A percentile compares a stretch with the other conserved stretches of the same genome.
Evolutionary conservation across 1,140 invertebrate species (phyloP).

Genomic region (Ips typographus): DNA sequence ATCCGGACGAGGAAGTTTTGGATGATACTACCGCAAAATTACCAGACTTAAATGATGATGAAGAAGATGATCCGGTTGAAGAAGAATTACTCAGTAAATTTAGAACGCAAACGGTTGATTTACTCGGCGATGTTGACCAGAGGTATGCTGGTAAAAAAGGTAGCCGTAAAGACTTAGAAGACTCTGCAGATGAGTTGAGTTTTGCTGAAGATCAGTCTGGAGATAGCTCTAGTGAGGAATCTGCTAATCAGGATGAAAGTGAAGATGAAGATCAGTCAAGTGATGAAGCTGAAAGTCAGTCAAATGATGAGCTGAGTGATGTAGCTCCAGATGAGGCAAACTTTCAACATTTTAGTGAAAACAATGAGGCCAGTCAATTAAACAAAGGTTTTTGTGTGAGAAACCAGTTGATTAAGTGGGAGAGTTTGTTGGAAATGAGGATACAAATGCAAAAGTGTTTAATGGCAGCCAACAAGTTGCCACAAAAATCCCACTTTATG

Average conservation of each 20-base stretch:
- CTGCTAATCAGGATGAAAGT: slow-evolving; percentile 30
- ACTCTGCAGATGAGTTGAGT: background rate
- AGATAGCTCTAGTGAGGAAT: background rate
- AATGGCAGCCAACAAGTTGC: slow-evolving; percentile 73
- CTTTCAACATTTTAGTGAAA: slow-evolving; percentile 59
- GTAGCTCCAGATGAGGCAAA: slow-evolving; percentile 38
- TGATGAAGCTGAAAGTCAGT: background rate
- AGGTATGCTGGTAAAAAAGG: slow-evolving; percentile 73
- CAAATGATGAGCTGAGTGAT: background rate
- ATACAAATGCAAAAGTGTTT: slow-evolving; percentile 84
- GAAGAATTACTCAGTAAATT: slow-evolving; percentile 58
- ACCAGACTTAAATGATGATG: slow-evolving; percentile 46
- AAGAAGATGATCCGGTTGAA: slow-evolving; percentile 57
- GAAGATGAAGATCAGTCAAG: slow-evolving; percentile 28
- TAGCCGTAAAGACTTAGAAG: slow-evolving; percentile 53
- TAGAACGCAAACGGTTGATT: slow-evolving; percentile 63
- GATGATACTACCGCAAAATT: slow-evolving; percentile 57
- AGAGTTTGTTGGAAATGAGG: slow-evolving; percentile 76
- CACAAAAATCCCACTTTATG: slow-evolving; percentile 60
- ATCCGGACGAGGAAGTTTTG: slow-evolving; percentile 58
- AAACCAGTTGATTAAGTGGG: slow-evolving; percentile 79
- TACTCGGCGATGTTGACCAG: slow-evolving; percentile 67
- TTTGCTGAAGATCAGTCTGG: background rate
- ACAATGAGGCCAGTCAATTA: slow-evolving; percentile 62
- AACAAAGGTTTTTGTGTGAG: slow-evolving; percentile 71